Conservation (phyloP, 2,888 invertebrate species). For the Aphrophora alni region DNA sequence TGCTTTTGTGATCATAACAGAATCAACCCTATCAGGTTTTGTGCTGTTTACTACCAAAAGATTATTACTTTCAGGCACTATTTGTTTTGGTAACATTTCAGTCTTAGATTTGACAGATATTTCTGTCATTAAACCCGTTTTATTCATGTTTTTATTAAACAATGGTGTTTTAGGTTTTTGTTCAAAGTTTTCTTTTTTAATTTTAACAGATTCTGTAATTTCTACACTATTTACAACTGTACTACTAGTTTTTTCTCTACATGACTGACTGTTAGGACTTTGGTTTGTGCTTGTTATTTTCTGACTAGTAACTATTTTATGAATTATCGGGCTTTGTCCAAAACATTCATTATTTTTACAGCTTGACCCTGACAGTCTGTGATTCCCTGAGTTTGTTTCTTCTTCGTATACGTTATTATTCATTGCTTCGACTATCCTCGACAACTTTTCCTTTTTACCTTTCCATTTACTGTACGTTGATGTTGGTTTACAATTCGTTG, state of each 20-base stretch:
- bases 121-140: neutral
- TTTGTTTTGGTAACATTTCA: neutral
- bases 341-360: neutral
- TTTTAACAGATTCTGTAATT: neutral
- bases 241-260: neutral
- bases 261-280: neutral
- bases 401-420: neutral
- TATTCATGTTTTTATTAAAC: neutral
- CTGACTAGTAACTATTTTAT: constrained; percentile 2
- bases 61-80: neutral
- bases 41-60: neutral
- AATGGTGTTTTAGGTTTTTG: neutral
- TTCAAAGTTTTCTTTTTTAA: neutral
- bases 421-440: neutral
- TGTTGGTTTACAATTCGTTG: neutral
- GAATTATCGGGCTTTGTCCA: neutral
- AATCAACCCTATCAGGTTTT: neutral
- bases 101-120: neutral
- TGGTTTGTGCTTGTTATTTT: neutral
- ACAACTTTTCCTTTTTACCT: neutral
- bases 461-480: neutral
- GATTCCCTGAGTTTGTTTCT: neutral
- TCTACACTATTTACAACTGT: neutral
- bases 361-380: neutral
- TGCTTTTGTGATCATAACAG: neutral